These are phyloP conservation scores for Ataeniobius toweri DNA, from an alignment of 2,797 vertebrate species.

Conservation along the genomic window DNA sequence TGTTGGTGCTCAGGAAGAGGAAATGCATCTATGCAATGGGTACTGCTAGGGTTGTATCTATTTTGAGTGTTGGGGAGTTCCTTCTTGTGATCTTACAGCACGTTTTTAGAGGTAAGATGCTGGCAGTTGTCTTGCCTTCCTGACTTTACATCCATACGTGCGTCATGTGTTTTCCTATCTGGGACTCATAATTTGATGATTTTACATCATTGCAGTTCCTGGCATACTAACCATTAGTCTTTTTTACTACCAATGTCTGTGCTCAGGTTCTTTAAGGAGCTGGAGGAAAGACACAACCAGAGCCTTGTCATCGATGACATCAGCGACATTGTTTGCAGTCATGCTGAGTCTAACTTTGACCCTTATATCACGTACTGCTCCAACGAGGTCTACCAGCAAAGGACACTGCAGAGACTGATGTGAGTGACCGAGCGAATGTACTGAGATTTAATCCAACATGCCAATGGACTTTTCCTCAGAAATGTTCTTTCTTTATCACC, in stretches of 20 bases:
- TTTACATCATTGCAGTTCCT: not conserved
- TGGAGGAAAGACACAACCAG: slow-evolving; percentile 90
- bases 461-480: slow-evolving; percentile 5
- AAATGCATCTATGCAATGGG: slow-evolving; percentile 65
- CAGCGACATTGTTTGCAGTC: slow-evolving; percentile 91
- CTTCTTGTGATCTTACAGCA: slow-evolving; percentile 47
- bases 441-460: slow-evolving; percentile 29
- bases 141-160: slow-evolving; percentile 47
- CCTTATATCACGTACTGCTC: slow-evolving; percentile 97
- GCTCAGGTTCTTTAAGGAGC: slow-evolving; percentile 91
- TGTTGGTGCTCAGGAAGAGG: slow-evolving; percentile 73
- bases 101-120: slow-evolving; percentile 48
- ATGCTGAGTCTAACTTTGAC: slow-evolving; percentile 89
- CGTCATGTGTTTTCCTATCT: slow-evolving; percentile 27
- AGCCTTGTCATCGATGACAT: slow-evolving; percentile 91
- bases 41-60: slow-evolving; percentile 58
- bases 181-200: slow-evolving; percentile 1
- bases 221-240: slow-evolving; percentile 21
- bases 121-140: slow-evolving; percentile 50
- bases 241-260: slow-evolving; percentile 4
- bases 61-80: slow-evolving; percentile 65
- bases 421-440: slow-evolving; percentile 75
- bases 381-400: slow-evolving; percentile 98
- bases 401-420: slow-evolving; percentile 92
- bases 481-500: not conserved